phyloP scores from a whole-genome alignment of 2,113 vertebrate genomes.

The Scytalopus superciliaris region DNA sequence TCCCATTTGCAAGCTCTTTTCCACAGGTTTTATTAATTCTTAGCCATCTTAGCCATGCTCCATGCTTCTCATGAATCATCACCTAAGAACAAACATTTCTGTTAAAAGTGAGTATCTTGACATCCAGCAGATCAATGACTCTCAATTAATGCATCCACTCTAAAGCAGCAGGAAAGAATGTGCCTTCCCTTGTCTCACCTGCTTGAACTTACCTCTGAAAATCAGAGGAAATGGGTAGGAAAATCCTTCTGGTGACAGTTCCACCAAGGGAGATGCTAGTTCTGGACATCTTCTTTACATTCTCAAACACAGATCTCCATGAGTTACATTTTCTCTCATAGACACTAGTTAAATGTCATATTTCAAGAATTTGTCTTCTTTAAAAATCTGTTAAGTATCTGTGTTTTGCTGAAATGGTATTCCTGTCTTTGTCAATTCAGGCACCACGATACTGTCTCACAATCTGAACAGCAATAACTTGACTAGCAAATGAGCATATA shows the following conservation, averaged over 20 bases:
- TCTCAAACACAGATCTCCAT: not conserved
- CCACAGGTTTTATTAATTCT: not conserved
- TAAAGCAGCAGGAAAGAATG: not conserved
- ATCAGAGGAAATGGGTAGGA: not conserved
- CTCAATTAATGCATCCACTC: not conserved
- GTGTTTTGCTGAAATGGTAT: not conserved
- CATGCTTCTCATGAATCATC: not conserved
- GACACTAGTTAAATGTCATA: not conserved
- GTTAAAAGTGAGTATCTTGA: not conserved
- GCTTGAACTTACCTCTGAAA: not conserved
- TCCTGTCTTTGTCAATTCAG: not conserved
- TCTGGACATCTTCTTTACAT: not conserved
- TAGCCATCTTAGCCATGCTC: not conserved
- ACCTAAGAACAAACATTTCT: not conserved
- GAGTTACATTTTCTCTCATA: not conserved
- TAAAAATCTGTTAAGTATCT: not conserved
- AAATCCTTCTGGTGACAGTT: not conserved
- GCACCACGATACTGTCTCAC: not conserved
- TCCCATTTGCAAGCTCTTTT: not conserved
- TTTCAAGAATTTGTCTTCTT: not conserved
- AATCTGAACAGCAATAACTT: not conserved
- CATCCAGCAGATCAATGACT: not conserved
- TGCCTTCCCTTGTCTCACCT: not conserved
- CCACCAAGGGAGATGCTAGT: not conserved
- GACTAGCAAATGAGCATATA: not conserved